Percentiles rank a stretch among this genome's conserved stretches.
Evolutionary conservation across 2,888 invertebrate genomes (phyloP).

Genomic region (Cyaniris semiargus): DNA sequence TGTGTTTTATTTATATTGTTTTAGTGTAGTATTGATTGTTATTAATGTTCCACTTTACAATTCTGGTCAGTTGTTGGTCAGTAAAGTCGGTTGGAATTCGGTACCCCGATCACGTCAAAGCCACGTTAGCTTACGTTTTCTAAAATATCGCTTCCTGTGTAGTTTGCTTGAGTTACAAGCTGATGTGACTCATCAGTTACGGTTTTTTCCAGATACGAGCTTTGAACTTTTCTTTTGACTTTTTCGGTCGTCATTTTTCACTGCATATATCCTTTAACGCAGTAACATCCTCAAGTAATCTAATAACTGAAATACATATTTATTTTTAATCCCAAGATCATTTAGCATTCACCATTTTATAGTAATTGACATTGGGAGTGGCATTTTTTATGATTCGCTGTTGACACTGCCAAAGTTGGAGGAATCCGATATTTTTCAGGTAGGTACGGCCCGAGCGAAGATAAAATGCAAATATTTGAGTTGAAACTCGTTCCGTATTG

Average conservation of each 20-base stretch:
- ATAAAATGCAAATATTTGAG: slow-evolving; percentile 27
- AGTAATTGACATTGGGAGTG: neutral
- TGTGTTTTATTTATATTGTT: slow-evolving; percentile 1
- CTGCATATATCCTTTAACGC: neutral
- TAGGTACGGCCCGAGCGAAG: neutral
- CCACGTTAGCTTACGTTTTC: slow-evolving; percentile 14
- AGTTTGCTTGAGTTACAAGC: neutral
- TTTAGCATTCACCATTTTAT: neutral
- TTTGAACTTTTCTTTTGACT: neutral
- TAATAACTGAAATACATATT: no score
- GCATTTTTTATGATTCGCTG: neutral
- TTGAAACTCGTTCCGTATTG: slow-evolving; percentile 29
- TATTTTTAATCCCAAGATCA: neutral
- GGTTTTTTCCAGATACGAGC: neutral
- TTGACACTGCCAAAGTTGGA: neutral
- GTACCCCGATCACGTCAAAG: slow-evolving; percentile 23
- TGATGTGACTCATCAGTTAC: neutral
- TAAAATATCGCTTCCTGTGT: slow-evolving; percentile 22
- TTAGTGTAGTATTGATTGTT: slow-evolving; percentile 11
- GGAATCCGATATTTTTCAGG: slow-evolving; percentile 8
- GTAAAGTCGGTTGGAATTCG: neutral
- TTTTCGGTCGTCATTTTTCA: neutral
- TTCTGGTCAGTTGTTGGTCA: slow-evolving; percentile 25
- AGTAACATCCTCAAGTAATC: no score
- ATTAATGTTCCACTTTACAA: slow-evolving; percentile 15